Conservation (phyloP, 2,888 invertebrate genomes). For the Drosophila lutescens region DNA sequence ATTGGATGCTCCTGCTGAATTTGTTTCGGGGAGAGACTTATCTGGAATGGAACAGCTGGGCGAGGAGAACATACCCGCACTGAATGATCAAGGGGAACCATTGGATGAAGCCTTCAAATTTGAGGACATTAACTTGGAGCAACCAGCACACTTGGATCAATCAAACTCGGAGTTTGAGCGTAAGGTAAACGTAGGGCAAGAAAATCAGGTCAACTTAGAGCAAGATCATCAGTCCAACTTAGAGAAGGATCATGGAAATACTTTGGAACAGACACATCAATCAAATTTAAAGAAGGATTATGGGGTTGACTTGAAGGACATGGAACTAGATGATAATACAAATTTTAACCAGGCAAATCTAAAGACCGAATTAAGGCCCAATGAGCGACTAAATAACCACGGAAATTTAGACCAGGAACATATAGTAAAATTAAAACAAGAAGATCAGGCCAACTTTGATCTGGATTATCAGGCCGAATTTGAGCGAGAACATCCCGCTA, state of each 20-base stretch:
- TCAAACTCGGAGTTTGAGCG: neutral
- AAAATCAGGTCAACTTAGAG: neutral
- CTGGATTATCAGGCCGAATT: neutral
- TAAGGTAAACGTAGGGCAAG: neutral
- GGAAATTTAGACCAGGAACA: neutral
- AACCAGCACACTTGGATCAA: neutral
- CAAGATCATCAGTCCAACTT: neutral
- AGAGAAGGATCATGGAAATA: neutral
- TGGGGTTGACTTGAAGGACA: neutral
- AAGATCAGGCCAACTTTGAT: neutral
- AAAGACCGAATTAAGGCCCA: neutral
- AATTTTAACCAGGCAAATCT: neutral
- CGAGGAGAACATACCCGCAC: neutral
- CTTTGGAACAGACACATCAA: neutral
- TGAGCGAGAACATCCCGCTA: neutral
- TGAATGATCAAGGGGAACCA: constrained; percentile 18
- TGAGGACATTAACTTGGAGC: constrained; percentile 6
- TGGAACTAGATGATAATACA: neutral
- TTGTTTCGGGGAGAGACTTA: constrained; percentile 8
- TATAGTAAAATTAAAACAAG: neutral
- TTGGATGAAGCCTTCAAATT: constrained; percentile 22
- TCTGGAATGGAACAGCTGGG: constrained; percentile 35
- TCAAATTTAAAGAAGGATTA: neutral
- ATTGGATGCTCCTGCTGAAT: neutral
- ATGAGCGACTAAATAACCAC: neutral